Percentiles rank a stretch among this genome's conserved stretches.
These are phyloP conservation scores for Dunckerocampus dactyliophorus DNA, from an alignment of 2,113 vertebrate genomes.

Conservation along the genomic window DNA sequence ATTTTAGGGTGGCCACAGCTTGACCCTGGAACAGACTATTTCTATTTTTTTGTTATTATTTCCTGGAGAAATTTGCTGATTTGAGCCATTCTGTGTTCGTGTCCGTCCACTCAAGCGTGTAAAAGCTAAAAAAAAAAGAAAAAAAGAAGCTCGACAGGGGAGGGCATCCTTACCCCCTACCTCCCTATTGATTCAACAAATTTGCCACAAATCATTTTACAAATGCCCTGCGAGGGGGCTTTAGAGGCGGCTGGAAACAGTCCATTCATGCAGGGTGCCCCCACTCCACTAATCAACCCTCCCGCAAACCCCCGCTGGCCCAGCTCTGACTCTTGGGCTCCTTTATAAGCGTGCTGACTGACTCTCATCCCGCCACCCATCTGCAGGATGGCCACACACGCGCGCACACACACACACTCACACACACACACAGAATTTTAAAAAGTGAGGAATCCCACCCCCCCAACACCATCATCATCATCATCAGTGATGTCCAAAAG, in stretches of 20 bases:
- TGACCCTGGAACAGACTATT: too few relatives aligned
- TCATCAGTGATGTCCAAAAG: too few relatives aligned
- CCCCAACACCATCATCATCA: too few relatives aligned
- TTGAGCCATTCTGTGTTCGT: too few relatives aligned
- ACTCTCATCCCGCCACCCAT: conserved; percentile 83
- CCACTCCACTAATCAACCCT: background rate
- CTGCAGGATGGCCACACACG: conserved; percentile 79
- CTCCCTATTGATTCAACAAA: conserved; percentile 93
- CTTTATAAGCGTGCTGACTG: conserved; percentile 86
- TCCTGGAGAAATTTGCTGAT: conserved; percentile 21
- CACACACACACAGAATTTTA: conserved; percentile 54
- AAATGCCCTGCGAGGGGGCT: conserved; percentile 91
- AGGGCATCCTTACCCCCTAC: conserved; percentile 75
- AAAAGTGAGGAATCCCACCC: too few relatives aligned
- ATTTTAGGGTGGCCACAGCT: too few relatives aligned
- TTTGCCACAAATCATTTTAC: conserved; percentile 99
- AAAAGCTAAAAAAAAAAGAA: too few relatives aligned
- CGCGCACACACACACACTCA: conserved; percentile 69
- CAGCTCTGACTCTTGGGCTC: conserved; percentile 65
- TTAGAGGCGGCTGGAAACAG: conserved; percentile 79
- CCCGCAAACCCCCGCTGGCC: conserved; percentile 35
- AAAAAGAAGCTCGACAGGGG: too few relatives aligned
- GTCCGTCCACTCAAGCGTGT: too few relatives aligned
- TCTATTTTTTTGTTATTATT: conserved; percentile 5
- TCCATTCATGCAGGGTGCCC: conserved; percentile 78